These are phyloP conservation scores for Choristoneura fumiferana DNA, from an alignment of 1,140 invertebrate species.

Conservation along the genomic window DNA sequence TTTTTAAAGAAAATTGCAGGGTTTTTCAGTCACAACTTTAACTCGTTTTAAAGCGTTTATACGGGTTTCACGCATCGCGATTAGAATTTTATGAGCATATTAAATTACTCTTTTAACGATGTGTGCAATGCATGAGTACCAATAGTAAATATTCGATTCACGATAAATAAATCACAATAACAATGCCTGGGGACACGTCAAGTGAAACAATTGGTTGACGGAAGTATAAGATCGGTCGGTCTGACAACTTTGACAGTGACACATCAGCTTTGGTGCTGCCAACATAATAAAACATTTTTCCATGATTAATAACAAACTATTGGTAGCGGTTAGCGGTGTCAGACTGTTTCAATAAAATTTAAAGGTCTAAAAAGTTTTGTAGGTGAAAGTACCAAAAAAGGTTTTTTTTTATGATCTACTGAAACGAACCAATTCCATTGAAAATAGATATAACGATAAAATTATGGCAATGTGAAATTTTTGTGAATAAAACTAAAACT, in stretches of 20 bases:
- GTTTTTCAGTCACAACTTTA: background rate
- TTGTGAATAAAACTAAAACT: too few relatives aligned
- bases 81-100: background rate
- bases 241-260: background rate
- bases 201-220: slow-evolving; percentile 12
- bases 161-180: slow-evolving; percentile 13
- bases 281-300: background rate
- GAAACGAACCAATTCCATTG: too few relatives aligned
- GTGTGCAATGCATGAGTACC: background rate
- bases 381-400: too few relatives aligned
- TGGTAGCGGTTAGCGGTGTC: too few relatives aligned
- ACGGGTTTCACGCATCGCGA: background rate
- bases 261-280: background rate
- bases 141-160: slow-evolving; percentile 2
- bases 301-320: too few relatives aligned
- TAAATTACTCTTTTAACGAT: background rate
- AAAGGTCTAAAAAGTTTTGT: too few relatives aligned
- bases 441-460: too few relatives aligned
- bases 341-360: too few relatives aligned
- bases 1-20: slow-evolving; percentile 8
- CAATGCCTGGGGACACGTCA: slow-evolving; percentile 15
- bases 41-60: background rate
- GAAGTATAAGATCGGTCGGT: background rate
- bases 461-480: too few relatives aligned
- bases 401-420: too few relatives aligned